These are phyloP conservation scores for Paelopatides confundens DNA, from an alignment of 53 echinoderm and acorn worm genomes.

Conservation along the genomic window DNA sequence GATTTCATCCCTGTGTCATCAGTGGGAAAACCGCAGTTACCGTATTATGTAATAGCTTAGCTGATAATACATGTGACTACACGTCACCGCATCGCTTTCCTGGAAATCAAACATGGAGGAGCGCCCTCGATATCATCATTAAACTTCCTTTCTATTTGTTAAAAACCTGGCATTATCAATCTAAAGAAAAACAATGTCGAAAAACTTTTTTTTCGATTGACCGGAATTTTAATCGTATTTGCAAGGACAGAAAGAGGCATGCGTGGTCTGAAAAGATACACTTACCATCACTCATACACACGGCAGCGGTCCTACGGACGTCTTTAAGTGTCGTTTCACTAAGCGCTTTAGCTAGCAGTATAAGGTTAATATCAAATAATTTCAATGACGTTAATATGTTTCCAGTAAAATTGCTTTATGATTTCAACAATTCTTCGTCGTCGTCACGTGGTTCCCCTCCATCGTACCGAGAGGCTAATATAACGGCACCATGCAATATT, in stretches of 20 bases:
- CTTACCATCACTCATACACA: slow-evolving; percentile 15
- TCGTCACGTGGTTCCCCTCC: neutral
- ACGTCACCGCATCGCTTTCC: slow-evolving; percentile 20
- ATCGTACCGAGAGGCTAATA: neutral
- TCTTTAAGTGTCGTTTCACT: slow-evolving; percentile 3
- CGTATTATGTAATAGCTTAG: neutral
- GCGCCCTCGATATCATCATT: neutral
- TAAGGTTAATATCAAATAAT: neutral
- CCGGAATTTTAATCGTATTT: neutral
- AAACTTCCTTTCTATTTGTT: neutral
- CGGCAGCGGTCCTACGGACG: neutral
- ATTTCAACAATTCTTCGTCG: neutral
- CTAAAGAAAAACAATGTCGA: neutral
- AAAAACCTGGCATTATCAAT: neutral
- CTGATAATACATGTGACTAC: neutral
- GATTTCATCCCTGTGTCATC: slow-evolving; percentile 11
- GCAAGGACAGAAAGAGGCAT: neutral
- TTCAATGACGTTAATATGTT: neutral
- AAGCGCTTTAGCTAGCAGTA: neutral
- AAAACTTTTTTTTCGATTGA: neutral
- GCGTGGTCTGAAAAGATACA: slow-evolving; percentile 26
- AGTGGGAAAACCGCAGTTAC: neutral
- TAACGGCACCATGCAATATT: neutral
- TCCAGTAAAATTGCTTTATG: slow-evolving; percentile 15
- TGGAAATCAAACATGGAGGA: neutral